A percentile compares a stretch with the other conserved stretches of the same genome.
phyloP scores from a whole-genome alignment of 2,113 vertebrate species.

The Hipposideros armiger region DNA sequence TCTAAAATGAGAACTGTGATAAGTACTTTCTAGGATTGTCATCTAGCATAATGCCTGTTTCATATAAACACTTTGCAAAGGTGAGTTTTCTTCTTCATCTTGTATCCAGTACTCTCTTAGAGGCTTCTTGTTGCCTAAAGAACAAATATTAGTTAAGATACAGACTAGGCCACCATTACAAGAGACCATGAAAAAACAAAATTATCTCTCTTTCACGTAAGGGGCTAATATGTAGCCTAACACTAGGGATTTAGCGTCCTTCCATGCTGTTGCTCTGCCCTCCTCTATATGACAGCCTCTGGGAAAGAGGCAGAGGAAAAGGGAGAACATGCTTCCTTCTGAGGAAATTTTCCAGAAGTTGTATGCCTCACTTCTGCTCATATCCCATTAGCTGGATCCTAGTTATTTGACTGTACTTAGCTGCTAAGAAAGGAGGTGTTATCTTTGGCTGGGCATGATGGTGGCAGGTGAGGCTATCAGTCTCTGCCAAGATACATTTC shows the following conservation, averaged over 20 bases:
- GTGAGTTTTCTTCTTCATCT: background rate
- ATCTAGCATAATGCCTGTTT: background rate
- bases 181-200: background rate
- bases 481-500: constrained; percentile 35
- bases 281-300: background rate
- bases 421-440: background rate
- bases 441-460: background rate
- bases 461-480: background rate
- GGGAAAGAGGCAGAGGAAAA: background rate
- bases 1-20: background rate
- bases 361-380: background rate
- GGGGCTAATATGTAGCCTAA: no score
- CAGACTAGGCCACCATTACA: background rate
- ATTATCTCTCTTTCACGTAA: background rate
- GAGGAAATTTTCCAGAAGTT: background rate
- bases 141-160: background rate
- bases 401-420: background rate
- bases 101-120: background rate
- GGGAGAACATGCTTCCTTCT: background rate
- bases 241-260: background rate
- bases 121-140: background rate
- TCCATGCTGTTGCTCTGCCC: background rate
- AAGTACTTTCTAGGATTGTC: background rate
- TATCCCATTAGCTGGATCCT: background rate
- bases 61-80: background rate